Evolutionary conservation across 92 coral and sea anemone species (phyloP), one percentile per base, ranked within the genome.

Genomic region (Parazoanthus darwini): DNA sequence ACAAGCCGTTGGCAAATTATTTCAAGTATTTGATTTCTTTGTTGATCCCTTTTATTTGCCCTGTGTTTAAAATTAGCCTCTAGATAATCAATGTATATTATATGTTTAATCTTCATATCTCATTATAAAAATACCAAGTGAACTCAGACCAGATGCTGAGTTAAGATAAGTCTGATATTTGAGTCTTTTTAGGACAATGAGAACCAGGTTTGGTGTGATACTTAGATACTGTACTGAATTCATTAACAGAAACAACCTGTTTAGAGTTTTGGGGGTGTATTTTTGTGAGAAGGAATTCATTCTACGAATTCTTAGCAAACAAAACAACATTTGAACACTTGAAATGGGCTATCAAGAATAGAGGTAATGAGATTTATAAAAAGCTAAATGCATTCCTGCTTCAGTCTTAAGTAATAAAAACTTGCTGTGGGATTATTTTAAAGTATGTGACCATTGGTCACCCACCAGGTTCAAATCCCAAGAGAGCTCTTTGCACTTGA

Each of bases 11-110:
- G 63, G 2, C 23, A 26, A 70, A 48, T 84, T 67, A 84, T 70
- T 84, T 84, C 29, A 84, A 84, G 3, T 46, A 84, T 84, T 84
- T 84, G 26, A 5, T 16, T 70, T 84, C 78, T 83, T 83, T 83
- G 78, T 70, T 74, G 29, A 71, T 68, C 77, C 20, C 23, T 36
- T 36, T 73, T 84, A 48, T 70, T 46, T 25, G 26, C 78, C 46
- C 63, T 79, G 37, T 79, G n/a, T 84, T 83, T 70, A 71, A 29
- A 43, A 70, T 44, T 43, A 46, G 87, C 63, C 56, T 14, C n/a
- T 15, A 25, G 79, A 70, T 84, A 25, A 84, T 46, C 87, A 48
- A 3, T 22, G 7, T 25, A 13, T 29, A 42, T 26, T 71, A 42
- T 7, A 46, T n/a, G 59, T 83, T 13, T 66, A 82, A 82, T 66